Base-by-base conservation (phyloP, 2,888 invertebrate species). In the Galerucella nymphaeae region DNA sequence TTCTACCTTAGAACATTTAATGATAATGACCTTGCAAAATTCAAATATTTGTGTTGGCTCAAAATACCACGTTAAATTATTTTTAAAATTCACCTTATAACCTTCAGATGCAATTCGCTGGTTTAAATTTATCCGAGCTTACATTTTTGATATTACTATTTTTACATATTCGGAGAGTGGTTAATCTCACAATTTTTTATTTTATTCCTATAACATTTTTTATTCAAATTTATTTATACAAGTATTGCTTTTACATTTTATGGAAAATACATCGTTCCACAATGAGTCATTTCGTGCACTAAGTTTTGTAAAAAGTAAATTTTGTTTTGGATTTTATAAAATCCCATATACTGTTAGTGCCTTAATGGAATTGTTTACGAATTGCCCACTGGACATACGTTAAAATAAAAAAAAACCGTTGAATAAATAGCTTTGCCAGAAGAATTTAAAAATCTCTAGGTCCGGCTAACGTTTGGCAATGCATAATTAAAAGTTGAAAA, bases 11-110 rank as follows among this genome's bases (percentile, higher is more conserved):
- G 61, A 59, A 69, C 41, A 48, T 66, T 57, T 63, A 73, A 66
- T 73, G 66, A 70, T 70, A 67, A 65, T 67, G 70, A 73, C 73
- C 73, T 73, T 73, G 73, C 58, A 57, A 64, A 73, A 70, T 67
- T 73, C 67, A 73, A 73, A 73, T 73, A 73, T 73, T 73, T 73
- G 73, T 64, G 67, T 73, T 73, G 73, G 73, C 70, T 66, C 50
- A 64, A 72, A 48, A 72, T 68, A 71, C 48, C 65, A 8, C 53
- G 53, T 41, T 61, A 50, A 69, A 70, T 73, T 73, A 70, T 73
- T 70, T 73, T 73, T 66, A 65, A 69, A 65, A 69, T 61, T 73
- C 69, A 70, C 73, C 70, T 73, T 62, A 48, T 59, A 67, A 67
- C 66, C 66, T 67, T 67, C 66, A 67, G 14, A 55, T 66, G 57